Base-by-base conservation (phyloP, 1,140 invertebrate species). In the Tetragonula clypearis region DNA sequence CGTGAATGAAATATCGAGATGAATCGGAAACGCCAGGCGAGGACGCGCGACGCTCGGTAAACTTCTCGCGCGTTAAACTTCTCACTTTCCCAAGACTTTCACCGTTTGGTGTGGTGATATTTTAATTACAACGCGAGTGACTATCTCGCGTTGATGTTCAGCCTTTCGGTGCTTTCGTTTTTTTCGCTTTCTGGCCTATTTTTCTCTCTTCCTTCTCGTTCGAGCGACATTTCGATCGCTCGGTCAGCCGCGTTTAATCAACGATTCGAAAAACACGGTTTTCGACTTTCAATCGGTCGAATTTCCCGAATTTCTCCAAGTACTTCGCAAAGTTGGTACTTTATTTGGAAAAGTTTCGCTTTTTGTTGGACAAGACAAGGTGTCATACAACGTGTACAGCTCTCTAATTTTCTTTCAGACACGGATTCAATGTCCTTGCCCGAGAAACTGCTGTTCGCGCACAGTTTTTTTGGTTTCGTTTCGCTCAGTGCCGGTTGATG, bases 1-100 rank as follows among this genome's bases (percentile, higher is more conserved):
- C 75, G 26, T 72, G 76, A 84, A 84, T 84, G 76, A 84, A 84
- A 84, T 79, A 84, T 84, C 66, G 76, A 79, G 68, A 79, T 72
- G 82, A 84, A 84, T 62, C 76, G 65, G 41, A 78, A 79, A 76
- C 72, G 6, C 8, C 12, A n/a, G 26, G 19, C 14, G 55, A 84
- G 41, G 60, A 82, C 73, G 49, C 55, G 80, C 78, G 78, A 30
- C 49, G n/a, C n/a, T 30, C n/a, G 5, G n/a, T 14, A 1, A 49
- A 17, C 30, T 49, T 66, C 8, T 2, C 23, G 8, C 72, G 12
- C 71, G 30, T 69, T 14, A 26, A 68, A 82, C 35, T 55, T 56
- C 82, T 53, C 71, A 23, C 79, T 62, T 84, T 60, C 75, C 49
- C 23, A 6, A 6, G 26, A 62, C 55, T 78, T 84, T 71, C 55